Evolutionary conservation across 2,113 vertebrate genomes (phyloP).

Genomic region (Spizaetus ornatus): DNA sequence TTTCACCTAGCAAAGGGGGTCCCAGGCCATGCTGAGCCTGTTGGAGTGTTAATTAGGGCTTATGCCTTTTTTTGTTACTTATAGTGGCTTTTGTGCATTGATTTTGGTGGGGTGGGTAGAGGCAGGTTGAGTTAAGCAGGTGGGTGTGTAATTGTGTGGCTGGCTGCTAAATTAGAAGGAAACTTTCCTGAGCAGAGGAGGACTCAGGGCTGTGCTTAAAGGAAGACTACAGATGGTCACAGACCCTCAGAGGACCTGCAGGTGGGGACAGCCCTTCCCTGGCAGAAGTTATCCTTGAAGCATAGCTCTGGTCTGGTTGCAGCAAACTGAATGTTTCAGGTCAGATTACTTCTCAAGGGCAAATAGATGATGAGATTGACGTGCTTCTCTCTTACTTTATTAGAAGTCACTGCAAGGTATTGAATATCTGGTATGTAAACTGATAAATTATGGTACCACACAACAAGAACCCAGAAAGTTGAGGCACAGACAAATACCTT

Average conservation of each 20-base stretch:
- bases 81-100: background rate
- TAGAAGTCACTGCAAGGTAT: background rate
- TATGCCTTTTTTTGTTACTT: background rate
- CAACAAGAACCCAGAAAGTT: background rate
- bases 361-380: background rate
- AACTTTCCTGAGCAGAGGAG: conserved; percentile 4
- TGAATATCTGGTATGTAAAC: background rate
- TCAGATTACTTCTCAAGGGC: conserved; percentile 17
- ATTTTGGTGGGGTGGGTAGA: background rate
- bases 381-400: background rate
- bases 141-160: conserved; percentile 31
- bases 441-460: background rate
- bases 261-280: background rate
- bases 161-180: conserved; percentile 31
- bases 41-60: background rate
- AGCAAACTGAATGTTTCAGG: background rate
- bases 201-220: background rate
- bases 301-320: background rate
- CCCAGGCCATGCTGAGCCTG: background rate
- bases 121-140: background rate
- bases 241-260: background rate
- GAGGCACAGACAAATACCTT: background rate
- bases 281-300: background rate
- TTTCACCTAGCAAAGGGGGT: background rate
- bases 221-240: conserved; percentile 43